Base-by-base conservation (phyloP, 2,888 invertebrate genomes). In the Sipha maydis region DNA sequence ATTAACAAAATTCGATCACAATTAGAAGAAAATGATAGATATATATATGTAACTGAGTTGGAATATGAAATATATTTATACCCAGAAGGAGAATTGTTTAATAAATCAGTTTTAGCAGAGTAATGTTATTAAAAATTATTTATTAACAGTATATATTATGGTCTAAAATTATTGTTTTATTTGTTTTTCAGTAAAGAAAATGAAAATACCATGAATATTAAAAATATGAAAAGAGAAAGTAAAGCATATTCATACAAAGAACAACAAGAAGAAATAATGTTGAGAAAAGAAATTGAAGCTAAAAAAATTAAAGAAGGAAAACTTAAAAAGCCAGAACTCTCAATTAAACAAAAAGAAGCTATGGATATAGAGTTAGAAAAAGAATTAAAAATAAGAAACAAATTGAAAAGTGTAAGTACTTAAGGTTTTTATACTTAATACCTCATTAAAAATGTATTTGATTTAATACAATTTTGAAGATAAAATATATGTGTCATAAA, bases 241-340 rank as follows among this genome's bases (percentile, higher is more conserved):
- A 99, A 98, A 92, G 97, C 96, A 3, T 99, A 99, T 92, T 97
- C 98, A 90, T 98, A 97, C 92, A 97, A 98, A 91, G 99, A 99
- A 90, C 99, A 99, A 92, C 93, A 98, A 91, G 99, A 98, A 91
- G 99, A 99, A 92, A 92, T 98, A 90, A 97, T 98, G 91, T 93
- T 99, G 85, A 93, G 97, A n/a, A 95, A 97, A 89, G 98, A 99
- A 92, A 93, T 98, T 34, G 98, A 98, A 90, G 98, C 97, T 91
- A 97, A 97, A 92, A 95, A 95, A 85, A 94, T 95, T 54, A 94
- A 94, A 89, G 96, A 96, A 91, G 97, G 97, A 0, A 96, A 96
- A 92, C 92, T 95, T 71, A 95, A 95, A 90, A 95, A 94, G 77
- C 94, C 95, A 0, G 94, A 95, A 91, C 92, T 96, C 80, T 95